Base-by-base conservation (phyloP, 2,113 vertebrate species). In the Syngnathus floridae region DNA sequence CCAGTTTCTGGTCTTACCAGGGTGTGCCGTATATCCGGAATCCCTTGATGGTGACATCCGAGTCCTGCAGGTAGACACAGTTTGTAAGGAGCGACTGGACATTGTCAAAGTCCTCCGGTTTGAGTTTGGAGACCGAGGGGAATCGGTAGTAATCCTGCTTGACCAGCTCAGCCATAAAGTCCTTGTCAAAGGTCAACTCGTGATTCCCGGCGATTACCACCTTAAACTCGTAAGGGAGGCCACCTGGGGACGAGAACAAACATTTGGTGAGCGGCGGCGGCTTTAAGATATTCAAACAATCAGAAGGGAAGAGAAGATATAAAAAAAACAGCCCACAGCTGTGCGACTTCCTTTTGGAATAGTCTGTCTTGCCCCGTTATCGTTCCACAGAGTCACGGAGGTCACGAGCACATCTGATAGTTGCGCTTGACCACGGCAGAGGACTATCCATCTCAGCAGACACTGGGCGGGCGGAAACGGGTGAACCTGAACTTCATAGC, bases 71-170 rank as follows among this genome's bases (percentile, higher is more conserved):
- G 92, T 99, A 99, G 91, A 99, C 94, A 91, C 95, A 96, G 92
- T 99, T 99, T 84, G 96, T 94, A 91, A 99, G 95, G 62, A 98
- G 94, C 57, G 95, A 92, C 88, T 98, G 96, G 81, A 99, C 96
- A 90, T 97, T 94, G 92, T 99, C 96, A 93, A 98, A 99, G 92
- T 99, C 96, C 94, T 99, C 96, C 19, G 96, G 95, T 92, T 98
- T 98, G 91, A 99, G 94, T 90, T 99, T 99, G 90, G 96, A 98
- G 81, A 99, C 96, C 31, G 96, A 99, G 64, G 96, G 96, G 89
- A 99, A 99, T 80, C 96, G 94, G 91, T 99, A 99, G 92, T 99
- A 99, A 93, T 98, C 96, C 94, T 99, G 96, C 92, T 99, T 99
- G 81, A 99, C 93, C 88, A 99, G 94, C 89, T 99, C 96, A 62